Base-by-base conservation (phyloP, 2,888 invertebrate species). In the Elmis aenea region DNA sequence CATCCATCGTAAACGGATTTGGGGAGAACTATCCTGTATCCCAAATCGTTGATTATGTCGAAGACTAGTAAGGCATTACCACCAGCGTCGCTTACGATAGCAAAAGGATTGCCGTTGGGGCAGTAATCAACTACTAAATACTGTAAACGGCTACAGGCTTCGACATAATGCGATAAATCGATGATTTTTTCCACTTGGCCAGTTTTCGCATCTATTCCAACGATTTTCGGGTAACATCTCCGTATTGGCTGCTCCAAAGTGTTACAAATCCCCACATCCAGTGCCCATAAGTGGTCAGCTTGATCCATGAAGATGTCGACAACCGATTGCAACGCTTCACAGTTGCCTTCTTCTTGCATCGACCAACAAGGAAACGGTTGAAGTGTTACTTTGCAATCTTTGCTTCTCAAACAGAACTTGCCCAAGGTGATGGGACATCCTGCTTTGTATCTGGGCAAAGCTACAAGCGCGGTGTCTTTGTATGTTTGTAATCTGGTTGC, bases 271-370 rank as follows among this genome's bases (percentile, higher is more conserved):
- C 79, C 80, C 20, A 70, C 71, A 55, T 80, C 80, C 45, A 79
- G 59, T 3, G 68, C 73, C 79, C 79, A 80, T 1, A 80, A 62
- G 12, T 74, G 67, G 31, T 75, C 74, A 58, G 72, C 48, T 33
- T 71, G 70, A 69, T 80, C 79, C 44, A 79, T 58, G 53, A 72
- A 75, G 53, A 81, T 68, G 64, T 82, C 81, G 46, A 80, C 76
- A 33, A 75, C 83, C 55, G 81, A 83, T 66, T 85, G 83, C 39
- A 79, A 68, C 46, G 81, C 82, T 53, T 73, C 74, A 57, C 81
- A 80, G 63, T 76, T 75, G 23, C 76, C 78, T 68, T 81, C 81
- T 66, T 83, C 83, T 66, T 85, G 82, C 55, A 77, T 71, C 39
- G 73, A 72, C 79, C 82, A 81, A 63, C 74, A 77, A 34, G 80